Evolutionary conservation across 2,888 invertebrate genomes (phyloP), one percentile per base, ranked within the genome.

Genomic region (Lamproptera curius): DNA sequence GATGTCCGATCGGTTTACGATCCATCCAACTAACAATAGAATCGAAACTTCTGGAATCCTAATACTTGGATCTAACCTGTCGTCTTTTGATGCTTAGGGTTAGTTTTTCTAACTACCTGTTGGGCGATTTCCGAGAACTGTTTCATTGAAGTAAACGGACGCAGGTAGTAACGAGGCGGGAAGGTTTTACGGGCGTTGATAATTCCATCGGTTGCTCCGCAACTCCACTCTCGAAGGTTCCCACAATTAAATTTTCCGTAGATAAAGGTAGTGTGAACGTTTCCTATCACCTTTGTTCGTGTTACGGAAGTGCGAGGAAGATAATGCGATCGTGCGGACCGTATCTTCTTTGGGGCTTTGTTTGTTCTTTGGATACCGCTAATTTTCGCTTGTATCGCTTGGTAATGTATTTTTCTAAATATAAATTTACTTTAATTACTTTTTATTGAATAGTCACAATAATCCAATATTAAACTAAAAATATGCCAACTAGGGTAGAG

Each of bases 1-100:
- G 57, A 55, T 61, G 49, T 57, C 62, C 63, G 63, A n/a, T n/a
- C 52, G 61, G 67, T 71, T 77, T 72, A 47, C 36, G 42, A 46
- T 38, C 42, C 41, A 55, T 41, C 28, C 42, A 52, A 45, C 16
- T 47, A 49, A 65, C 53, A 52, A 65, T 62, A 45, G 63, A 45
- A 47, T 42, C 51, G 52, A 52, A 61, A 45, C 47, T 52, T 58
- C 45, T 56, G 36, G 44, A 47, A 39, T 40, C 44, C 53, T 46
- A 38, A 14, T 28, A 28, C 39, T 33, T 42, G 5, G 28, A 15
- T 53, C 47, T 46, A 51, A 55, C 56, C 58, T 52, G 49, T 50
- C 46, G 42, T 44, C 39, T 46, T 36, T 42, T 42, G 53, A 51
- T 51, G 51, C 16, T 50, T 54, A 42, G 52, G 40, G 31, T 36